Evolutionary conservation across 2,888 invertebrate genomes (phyloP), one percentile per base, ranked within the genome.

Genomic region (Elmis aenea): DNA sequence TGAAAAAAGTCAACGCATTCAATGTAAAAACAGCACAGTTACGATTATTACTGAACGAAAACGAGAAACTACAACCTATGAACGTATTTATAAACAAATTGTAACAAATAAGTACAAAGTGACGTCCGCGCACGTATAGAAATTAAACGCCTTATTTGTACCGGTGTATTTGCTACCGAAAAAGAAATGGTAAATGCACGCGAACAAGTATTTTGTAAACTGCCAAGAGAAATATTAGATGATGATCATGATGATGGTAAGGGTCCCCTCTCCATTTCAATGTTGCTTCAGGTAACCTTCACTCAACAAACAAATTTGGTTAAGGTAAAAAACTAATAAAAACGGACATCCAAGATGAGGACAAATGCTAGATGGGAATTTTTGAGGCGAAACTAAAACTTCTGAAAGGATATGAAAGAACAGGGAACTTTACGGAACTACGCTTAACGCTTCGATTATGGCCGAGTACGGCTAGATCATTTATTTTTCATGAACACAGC

Each of bases 401-500:
- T n/a, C n/a, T n/a, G 27, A 23, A 32, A 27, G 38, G 33, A 33
- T 26, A 33, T 33, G 26, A 38, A 38, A 26, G 27, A 38, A 26
- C 15, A 26, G 32, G 30, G 26, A 38, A 38, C 23, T 26, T 13
- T 32, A 32, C 37, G 36, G 30, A 36, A 36, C 15, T 24, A 37
- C 37, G 32, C 31, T 37, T 37, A 32, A 37, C 32, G 37, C 37
- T 37, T 37, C 37, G 25, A 25, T 32, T 32, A 32, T 36, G 20
- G 20, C n/a, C n/a, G n/a, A n/a, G n/a, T n/a, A n/a, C n/a, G n/a
- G n/a, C 30, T 30, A 36, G 35, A 30, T 30, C 30, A 36, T 30
- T 37, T 22, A 30, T 36, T 30, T 36, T 30, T 28, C 14, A 36
- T 30, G 25, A 30, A 29, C 25, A 36, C 20, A 30, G 18, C 15